Conservation (phyloP, 2,888 invertebrate species). For the Archaeoteleia sp. region DNA sequence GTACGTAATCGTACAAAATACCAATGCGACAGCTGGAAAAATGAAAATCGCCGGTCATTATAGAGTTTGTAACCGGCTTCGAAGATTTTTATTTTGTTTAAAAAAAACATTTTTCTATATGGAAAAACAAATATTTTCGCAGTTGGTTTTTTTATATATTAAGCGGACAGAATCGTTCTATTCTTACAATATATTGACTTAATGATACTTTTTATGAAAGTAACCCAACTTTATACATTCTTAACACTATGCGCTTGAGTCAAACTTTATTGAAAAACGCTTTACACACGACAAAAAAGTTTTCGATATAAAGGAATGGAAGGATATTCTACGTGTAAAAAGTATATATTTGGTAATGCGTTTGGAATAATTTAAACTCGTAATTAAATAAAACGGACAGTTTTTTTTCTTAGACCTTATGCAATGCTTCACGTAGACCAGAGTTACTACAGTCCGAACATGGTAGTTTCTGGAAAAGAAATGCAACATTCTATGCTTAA, state of each 20-base stretch:
- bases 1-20: too few relatives aligned
- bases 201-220: conserved; percentile 20
- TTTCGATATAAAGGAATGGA: conserved; percentile 20
- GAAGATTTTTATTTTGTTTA: too few relatives aligned
- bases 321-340: conserved; percentile 53
- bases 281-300: conserved; percentile 18
- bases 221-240: conserved; percentile 28
- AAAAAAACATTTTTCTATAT: too few relatives aligned
- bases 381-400: conserved; percentile 63
- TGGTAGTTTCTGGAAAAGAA: conserved; percentile 60
- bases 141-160: conserved; percentile 4
- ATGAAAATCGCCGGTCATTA: too few relatives aligned
- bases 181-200: conserved; percentile 22
- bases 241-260: conserved; percentile 9
- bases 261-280: conserved; percentile 12
- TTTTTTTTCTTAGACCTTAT: conserved; percentile 60
- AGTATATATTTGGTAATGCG: conserved; percentile 59
- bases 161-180: conserved; percentile 10
- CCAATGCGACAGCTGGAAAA: too few relatives aligned
- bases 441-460: conserved; percentile 63
- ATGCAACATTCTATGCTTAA: conserved; percentile 24
- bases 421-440: conserved; percentile 62
- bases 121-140: too few relatives aligned
- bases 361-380: conserved; percentile 61
- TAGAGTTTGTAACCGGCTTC: too few relatives aligned